These are phyloP conservation scores for Puffinus mauretanicus DNA, from an alignment of 2,113 vertebrate species.

Conservation along the genomic window DNA sequence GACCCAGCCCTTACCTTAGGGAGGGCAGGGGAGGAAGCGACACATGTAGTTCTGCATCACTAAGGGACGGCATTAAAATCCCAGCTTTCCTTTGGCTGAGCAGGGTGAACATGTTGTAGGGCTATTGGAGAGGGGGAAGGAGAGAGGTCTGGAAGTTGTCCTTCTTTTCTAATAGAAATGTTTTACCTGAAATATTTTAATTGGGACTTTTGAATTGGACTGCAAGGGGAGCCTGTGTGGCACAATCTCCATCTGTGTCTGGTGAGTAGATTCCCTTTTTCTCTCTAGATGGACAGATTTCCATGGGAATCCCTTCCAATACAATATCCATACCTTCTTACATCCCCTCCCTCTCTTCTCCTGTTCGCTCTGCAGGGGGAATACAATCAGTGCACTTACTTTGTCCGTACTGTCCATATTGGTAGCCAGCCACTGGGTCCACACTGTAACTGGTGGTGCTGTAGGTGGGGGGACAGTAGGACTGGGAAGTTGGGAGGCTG, in stretches of 20 bases:
- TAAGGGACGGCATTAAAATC: not conserved
- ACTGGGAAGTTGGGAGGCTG: constrained; percentile 95
- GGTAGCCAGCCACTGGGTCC: constrained; percentile 97
- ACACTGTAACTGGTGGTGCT: constrained; percentile 97
- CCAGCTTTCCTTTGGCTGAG: not conserved
- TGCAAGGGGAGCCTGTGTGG: not conserved
- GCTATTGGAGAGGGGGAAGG: not conserved
- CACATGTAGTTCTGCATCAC: fast-evolving
- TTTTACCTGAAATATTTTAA: not conserved
- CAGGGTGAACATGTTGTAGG: not conserved
- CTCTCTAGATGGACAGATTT: not conserved
- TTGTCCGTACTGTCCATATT: constrained; percentile 96
- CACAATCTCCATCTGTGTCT: not conserved
- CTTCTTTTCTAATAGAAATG: not conserved
- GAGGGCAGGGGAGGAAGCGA: not conserved
- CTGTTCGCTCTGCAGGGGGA: fast-evolving
- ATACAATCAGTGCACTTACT: constrained; percentile 79
- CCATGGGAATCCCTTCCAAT: not conserved
- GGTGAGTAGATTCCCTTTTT: not conserved
- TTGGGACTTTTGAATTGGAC: fast-evolving
- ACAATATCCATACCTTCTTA: not conserved
- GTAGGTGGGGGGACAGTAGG: constrained; percentile 98
- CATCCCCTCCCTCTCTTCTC: not conserved
- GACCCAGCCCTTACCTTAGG: not conserved
- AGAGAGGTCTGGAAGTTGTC: not conserved